Evolutionary conservation across 2,888 invertebrate genomes (phyloP).

Genomic region (Agrotis clavis): DNA sequence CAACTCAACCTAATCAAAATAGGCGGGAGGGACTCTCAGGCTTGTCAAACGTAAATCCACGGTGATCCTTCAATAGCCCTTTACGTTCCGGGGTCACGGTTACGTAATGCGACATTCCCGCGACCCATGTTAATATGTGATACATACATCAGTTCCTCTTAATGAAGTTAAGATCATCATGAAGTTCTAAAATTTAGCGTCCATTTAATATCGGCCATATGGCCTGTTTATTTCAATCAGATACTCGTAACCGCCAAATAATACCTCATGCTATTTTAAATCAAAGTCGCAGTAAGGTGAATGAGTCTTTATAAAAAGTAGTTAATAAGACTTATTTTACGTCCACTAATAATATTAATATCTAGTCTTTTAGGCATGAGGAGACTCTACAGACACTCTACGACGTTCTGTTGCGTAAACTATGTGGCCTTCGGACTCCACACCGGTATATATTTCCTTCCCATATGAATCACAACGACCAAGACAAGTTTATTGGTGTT

Average conservation of each 20-base stretch:
- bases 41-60: no score
- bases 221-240: constrained; percentile 22
- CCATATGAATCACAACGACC: constrained; percentile 63
- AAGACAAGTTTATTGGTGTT: constrained; percentile 60
- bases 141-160: no score
- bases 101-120: no score
- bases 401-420: constrained; percentile 47
- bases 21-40: no score
- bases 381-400: constrained; percentile 15
- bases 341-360: constrained; percentile 37
- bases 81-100: no score
- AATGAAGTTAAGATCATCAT: background rate
- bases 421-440: constrained; percentile 62
- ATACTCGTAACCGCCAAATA: constrained; percentile 22
- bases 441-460: constrained; percentile 60
- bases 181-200: constrained; percentile 17
- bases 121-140: no score
- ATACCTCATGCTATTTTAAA: constrained; percentile 54
- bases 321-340: constrained; percentile 44
- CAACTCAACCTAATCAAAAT: no score
- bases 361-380: constrained; percentile 26
- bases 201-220: constrained; percentile 13
- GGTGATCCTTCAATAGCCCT: no score
- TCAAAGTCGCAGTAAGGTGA: constrained; percentile 41
- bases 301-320: constrained; percentile 36